Evolutionary conservation across 2,797 vertebrate species (phyloP), one percentile per base, ranked within the genome.

Genomic region (Karalla daura): DNA sequence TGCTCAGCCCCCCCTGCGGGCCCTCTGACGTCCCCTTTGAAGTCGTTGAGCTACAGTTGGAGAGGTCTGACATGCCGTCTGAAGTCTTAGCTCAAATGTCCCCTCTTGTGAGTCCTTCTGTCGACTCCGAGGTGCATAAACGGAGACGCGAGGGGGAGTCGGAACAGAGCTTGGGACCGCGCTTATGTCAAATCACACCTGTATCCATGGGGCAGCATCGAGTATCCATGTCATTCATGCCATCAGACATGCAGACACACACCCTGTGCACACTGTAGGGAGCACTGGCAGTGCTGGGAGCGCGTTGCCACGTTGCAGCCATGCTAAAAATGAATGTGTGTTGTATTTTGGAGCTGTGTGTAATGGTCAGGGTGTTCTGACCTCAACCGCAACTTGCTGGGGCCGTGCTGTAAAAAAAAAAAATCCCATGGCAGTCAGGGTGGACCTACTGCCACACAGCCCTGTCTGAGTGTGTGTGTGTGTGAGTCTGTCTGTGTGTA

Each of bases 291-390:
- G 24, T 9, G 18, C 51, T 51, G 18, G 30, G 45, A 28, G 45
- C 39, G 83, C 64, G 35, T 77, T 90, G 90, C 93, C 91, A 91
- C 92, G 87, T 92, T 67, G 90, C 86, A 91, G 76, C 56, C 68
- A 75, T 0, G 0, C 80, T 70, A 71, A 78, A 88, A 91, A 67
- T 78, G 65, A 74, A 74, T 25, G 35, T 51, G 65, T 75, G 75
- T 60, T 67, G 60, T 86, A 86, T 88, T 91, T 88, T 83, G 74
- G 74, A 86, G 54, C 55, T 40, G 17, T 74, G 80, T 2, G 61
- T 70, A 66, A 84, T 80, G 60, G 79, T 84, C 78, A 76, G 80
- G 63, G 40, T 74, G 80, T 74, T 78, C 66, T 78, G 81, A 90
- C 86, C 82, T 82, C 83, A 88, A 80, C 87, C 88, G 79, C 85